Percentiles rank a stretch among this genome's conserved stretches.
phyloP scores from a whole-genome alignment of 2,888 invertebrate genomes.

The Eustalomyia histrio region DNA sequence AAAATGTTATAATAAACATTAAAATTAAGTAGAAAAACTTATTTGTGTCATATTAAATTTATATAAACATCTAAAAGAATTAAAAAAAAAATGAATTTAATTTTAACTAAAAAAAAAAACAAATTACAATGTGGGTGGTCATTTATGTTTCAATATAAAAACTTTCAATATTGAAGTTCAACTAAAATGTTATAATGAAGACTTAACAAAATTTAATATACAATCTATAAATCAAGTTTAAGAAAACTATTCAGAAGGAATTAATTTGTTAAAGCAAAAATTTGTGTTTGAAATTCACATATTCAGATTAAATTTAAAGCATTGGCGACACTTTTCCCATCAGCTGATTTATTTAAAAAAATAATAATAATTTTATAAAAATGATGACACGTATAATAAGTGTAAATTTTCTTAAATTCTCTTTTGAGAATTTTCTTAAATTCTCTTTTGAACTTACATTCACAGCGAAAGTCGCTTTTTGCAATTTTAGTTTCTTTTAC shows the following conservation, averaged over 20 bases:
- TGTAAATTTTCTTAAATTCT: no score
- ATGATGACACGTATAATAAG: not conserved
- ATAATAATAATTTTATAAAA: not conserved
- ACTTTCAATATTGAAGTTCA: conserved; percentile 36
- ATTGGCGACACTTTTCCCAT: not conserved
- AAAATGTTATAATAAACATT: conserved; percentile 38
- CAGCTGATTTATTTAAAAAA: not conserved
- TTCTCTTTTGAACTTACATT: no score
- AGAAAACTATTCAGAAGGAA: conserved; percentile 32
- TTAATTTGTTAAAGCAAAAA: conserved; percentile 11
- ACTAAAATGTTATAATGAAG: not conserved
- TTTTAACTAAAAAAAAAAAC: conserved; percentile 29
- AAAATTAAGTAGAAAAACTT: conserved; percentile 65
- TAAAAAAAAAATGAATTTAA: conserved; percentile 1
- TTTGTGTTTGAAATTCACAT: not conserved
- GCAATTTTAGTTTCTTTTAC: no score
- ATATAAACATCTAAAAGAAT: conserved; percentile 36
- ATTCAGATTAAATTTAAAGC: no score
- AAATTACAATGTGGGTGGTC: conserved; percentile 57
- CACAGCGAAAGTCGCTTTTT: no score
- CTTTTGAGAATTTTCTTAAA: no score
- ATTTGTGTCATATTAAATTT: conserved; percentile 67
- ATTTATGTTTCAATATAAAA: conserved; percentile 35
- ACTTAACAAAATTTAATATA: not conserved
- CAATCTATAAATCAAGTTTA: not conserved